Evolutionary conservation across 2,888 invertebrate species (phyloP).

Genomic region (Heliconius ethilla): DNA sequence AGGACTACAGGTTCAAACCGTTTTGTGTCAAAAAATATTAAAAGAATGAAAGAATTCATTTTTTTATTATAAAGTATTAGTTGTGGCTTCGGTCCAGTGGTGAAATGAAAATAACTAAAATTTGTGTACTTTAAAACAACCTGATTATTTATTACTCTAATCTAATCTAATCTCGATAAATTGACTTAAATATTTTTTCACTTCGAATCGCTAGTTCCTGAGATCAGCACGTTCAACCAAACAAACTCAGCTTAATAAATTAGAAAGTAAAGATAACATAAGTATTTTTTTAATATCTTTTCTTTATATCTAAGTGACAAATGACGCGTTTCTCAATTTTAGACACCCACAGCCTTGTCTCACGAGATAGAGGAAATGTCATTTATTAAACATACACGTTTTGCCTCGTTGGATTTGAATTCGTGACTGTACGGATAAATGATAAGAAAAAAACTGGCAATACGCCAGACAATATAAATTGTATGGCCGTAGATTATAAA

Average conservation of each 20-base stretch:
- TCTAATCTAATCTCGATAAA: too few species aligned
- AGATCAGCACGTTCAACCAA: too few species aligned
- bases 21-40: background rate
- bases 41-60: background rate
- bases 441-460: background rate
- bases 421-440: background rate
- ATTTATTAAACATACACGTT: slow-evolving; percentile 11
- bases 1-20: background rate
- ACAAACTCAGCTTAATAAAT: background rate
- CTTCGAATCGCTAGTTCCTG: too few species aligned
- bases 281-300: background rate
- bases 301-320: background rate
- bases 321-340: background rate
- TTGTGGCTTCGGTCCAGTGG: background rate
- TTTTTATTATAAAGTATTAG: too few species aligned
- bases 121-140: too few species aligned
- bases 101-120: too few species aligned
- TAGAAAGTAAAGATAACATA: background rate
- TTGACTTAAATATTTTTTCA: too few species aligned
- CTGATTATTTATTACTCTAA: too few species aligned
- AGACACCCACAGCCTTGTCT: slow-evolving; percentile 10
- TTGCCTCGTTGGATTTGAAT: slow-evolving; percentile 5
- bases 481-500: background rate
- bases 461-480: background rate
- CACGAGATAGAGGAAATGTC: background rate